Evolutionary conservation across 2,888 invertebrate genomes (phyloP).

Genomic region (Serrognathus titanus): DNA sequence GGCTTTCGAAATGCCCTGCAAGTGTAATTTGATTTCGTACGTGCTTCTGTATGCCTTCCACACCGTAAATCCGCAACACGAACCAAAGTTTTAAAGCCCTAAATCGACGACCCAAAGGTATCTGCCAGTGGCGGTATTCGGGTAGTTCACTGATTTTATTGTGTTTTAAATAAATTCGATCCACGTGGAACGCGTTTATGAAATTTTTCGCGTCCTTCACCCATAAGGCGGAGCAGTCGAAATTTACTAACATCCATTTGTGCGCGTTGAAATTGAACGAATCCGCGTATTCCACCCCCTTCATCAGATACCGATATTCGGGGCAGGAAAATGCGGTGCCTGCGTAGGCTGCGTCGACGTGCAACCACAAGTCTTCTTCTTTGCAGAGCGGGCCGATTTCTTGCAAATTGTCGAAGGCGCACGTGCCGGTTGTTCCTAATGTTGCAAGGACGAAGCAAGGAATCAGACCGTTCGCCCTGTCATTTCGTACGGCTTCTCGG

Average conservation of each 20-base stretch:
- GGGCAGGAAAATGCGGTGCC: conserved; percentile 89
- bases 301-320: conserved; percentile 78
- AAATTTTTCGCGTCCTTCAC: conserved; percentile 77
- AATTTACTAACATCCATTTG: conserved; percentile 93
- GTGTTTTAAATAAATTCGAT: conserved; percentile 84
- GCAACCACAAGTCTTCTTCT: conserved; percentile 78
- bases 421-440: conserved; percentile 69
- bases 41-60: conserved; percentile 72
- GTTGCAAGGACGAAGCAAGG: conserved; percentile 82
- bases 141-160: conserved; percentile 62
- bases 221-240: conserved; percentile 94
- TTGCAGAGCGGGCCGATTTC: conserved; percentile 82
- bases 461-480: conserved; percentile 72
- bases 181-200: conserved; percentile 85
- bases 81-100: conserved; percentile 93
- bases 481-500: conserved; percentile 68
- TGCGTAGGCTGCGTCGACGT: conserved; percentile 96
- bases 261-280: conserved; percentile 94
- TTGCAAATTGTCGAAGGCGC: conserved; percentile 83
- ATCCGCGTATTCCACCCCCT: conserved; percentile 75
- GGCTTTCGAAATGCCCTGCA: conserved; percentile 73
- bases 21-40: conserved; percentile 72
- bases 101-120: conserved; percentile 82
- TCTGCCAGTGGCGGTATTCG: conserved; percentile 79
- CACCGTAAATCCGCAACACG: conserved; percentile 78